Conservation (phyloP, 2,888 invertebrate genomes). For the Isotomurus palustris region DNA sequence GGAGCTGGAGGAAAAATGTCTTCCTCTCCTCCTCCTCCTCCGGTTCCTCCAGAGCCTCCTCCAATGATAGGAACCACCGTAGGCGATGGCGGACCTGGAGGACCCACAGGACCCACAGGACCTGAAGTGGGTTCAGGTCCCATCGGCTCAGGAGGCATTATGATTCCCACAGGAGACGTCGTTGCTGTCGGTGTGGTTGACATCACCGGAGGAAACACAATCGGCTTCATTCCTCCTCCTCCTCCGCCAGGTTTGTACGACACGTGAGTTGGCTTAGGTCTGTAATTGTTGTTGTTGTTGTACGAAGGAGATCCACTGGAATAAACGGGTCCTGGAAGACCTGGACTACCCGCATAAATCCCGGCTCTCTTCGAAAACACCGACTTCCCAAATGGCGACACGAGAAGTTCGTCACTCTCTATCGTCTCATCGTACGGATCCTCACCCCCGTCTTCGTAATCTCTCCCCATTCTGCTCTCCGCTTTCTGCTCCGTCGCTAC, state of each 20-base stretch:
- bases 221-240: not conserved
- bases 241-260: not conserved
- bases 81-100: constrained; percentile 6
- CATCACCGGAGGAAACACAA: constrained; percentile 3
- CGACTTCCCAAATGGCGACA: not conserved
- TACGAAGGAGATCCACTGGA: not conserved
- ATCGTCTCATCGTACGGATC: no score
- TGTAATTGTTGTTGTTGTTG: not conserved
- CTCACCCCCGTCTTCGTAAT: no score
- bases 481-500: no score
- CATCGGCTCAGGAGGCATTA: constrained; percentile 11
- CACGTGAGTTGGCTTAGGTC: not conserved
- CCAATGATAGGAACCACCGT: constrained; percentile 37
- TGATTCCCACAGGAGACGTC: constrained; percentile 12
- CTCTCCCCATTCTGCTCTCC: no score
- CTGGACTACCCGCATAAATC: not conserved
- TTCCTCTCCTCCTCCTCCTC: constrained; percentile 19
- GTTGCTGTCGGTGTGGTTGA: constrained; percentile 1
- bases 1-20: constrained; percentile 31
- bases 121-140: constrained; percentile 5
- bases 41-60: constrained; percentile 12
- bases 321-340: not conserved
- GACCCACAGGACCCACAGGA: constrained; percentile 16
- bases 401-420: not conserved
- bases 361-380: no score